A percentile compares a stretch with the other conserved stretches of the same genome.
These are phyloP conservation scores for Eristalis pertinax DNA, from an alignment of 2,888 invertebrate genomes.

Conservation along the genomic window DNA sequence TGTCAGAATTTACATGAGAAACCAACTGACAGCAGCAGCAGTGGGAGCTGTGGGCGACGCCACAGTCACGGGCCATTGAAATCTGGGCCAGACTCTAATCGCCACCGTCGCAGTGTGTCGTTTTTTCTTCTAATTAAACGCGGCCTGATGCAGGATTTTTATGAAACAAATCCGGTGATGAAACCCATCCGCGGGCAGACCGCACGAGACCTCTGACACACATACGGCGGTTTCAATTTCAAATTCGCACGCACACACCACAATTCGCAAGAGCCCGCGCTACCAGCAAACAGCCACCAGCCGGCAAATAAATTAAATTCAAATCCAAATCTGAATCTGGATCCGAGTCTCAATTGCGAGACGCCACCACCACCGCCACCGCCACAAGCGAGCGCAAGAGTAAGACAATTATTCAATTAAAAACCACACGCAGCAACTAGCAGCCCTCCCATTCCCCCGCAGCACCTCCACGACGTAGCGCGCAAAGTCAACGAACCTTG, in stretches of 20 bases:
- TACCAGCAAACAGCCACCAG: background rate
- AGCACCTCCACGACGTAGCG: background rate
- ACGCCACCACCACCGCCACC: constrained; percentile 19
- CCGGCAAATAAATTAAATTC: constrained; percentile 9
- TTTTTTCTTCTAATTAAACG: constrained; percentile 19
- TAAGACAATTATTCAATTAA: constrained; percentile 66
- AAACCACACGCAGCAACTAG: constrained; percentile 41
- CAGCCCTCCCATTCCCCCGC: background rate
- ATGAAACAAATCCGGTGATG: constrained; percentile 35
- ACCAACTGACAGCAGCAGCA: constrained; percentile 45
- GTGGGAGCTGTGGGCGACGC: constrained; percentile 14
- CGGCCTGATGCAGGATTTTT: constrained; percentile 1
- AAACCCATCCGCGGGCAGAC: constrained; percentile 30
- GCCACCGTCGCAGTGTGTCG: background rate
- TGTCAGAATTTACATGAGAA: constrained; percentile 56
- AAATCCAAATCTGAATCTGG: constrained; percentile 24
- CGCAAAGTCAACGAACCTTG: constrained; percentile 69
- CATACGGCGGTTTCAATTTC: constrained; percentile 54
- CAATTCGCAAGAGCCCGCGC: too few relatives aligned
- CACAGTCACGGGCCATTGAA: constrained; percentile 28
- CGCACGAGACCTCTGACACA: constrained; percentile 55
- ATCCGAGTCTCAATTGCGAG: constrained; percentile 39
- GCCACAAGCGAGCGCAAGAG: constrained; percentile 16
- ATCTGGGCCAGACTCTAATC: constrained; percentile 50
- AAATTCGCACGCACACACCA: constrained; percentile 22